Conservation (phyloP, 2,797 vertebrate genomes). For the Bucorvus abyssinicus region DNA sequence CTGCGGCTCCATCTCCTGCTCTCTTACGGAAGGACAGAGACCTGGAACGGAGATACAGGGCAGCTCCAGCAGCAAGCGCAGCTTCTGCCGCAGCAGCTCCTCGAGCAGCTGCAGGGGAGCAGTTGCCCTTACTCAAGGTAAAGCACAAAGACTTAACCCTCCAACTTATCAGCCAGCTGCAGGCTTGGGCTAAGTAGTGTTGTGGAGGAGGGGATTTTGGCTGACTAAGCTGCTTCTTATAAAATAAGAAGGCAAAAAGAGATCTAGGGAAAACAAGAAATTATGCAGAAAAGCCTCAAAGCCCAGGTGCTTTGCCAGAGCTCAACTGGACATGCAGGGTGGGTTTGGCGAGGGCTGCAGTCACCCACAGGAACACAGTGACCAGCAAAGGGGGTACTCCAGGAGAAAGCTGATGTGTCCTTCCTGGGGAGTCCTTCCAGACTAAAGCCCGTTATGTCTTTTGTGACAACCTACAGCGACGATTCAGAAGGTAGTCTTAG, state of each 20-base stretch:
- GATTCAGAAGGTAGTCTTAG: not conserved
- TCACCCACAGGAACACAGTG: accelerated
- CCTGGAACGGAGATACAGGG: not conserved
- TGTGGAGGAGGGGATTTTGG: not conserved
- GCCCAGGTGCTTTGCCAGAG: not conserved
- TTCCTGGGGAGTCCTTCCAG: not conserved
- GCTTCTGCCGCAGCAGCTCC: not conserved
- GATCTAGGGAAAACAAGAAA: not conserved
- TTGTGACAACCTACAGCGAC: not conserved
- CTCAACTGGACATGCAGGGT: not conserved
- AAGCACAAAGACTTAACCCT: not conserved
- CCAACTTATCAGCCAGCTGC: not conserved
- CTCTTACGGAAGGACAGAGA: not conserved
- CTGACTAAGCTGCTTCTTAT: not conserved
- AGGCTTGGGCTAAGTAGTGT: not conserved
- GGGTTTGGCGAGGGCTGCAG: not conserved
- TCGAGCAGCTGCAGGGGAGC: not conserved
- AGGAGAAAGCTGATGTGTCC: not conserved
- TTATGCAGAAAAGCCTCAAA: not conserved
- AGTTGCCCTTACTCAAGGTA: not conserved
- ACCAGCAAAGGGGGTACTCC: accelerated
- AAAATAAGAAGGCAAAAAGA: not conserved
- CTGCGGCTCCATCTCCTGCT: slow-evolving; percentile 42
- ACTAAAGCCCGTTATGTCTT: not conserved
- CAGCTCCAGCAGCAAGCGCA: not conserved